These are phyloP conservation scores for Apogon hyalosoma DNA, from an alignment of 2,797 vertebrate genomes.

Conservation along the genomic window DNA sequence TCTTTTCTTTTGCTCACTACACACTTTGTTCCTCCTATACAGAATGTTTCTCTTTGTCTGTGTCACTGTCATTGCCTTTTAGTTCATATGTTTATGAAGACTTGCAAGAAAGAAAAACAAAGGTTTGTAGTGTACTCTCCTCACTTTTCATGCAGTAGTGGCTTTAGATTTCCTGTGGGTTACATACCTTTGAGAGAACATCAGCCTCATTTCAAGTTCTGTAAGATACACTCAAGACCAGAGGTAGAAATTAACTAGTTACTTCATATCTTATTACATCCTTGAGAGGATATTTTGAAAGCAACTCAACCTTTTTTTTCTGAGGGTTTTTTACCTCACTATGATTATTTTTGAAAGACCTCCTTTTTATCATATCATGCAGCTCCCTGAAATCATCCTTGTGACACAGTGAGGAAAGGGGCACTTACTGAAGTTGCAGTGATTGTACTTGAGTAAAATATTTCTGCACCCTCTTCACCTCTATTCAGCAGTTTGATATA, in stretches of 20 bases:
- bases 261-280: constrained; percentile 50
- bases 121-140: constrained; percentile 26
- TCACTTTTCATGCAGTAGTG: constrained; percentile 22
- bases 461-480: constrained; percentile 67
- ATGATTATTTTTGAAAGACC: constrained; percentile 53
- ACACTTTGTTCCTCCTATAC: constrained; percentile 4
- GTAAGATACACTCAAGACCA: constrained; percentile 49
- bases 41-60: constrained; percentile 21
- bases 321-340: constrained; percentile 39
- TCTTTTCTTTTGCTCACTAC: background rate
- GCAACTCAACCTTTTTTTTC: constrained; percentile 42
- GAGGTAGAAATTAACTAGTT: constrained; percentile 63
- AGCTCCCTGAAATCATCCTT: constrained; percentile 34
- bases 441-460: constrained; percentile 72
- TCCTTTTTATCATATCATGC: constrained; percentile 44
- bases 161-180: constrained; percentile 34
- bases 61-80: constrained; percentile 42
- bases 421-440: constrained; percentile 57
- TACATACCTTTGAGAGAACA: constrained; percentile 19
- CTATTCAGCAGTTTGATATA: constrained; percentile 73
- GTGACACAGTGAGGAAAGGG: constrained; percentile 37
- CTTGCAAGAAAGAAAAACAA: constrained; percentile 45
- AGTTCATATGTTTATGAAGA: constrained; percentile 42
- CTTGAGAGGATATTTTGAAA: constrained; percentile 49
- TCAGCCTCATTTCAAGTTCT: constrained; percentile 24